These are phyloP conservation scores for Cremastinae sp. DNA, from an alignment of 2,888 invertebrate genomes.

Conservation along the genomic window DNA sequence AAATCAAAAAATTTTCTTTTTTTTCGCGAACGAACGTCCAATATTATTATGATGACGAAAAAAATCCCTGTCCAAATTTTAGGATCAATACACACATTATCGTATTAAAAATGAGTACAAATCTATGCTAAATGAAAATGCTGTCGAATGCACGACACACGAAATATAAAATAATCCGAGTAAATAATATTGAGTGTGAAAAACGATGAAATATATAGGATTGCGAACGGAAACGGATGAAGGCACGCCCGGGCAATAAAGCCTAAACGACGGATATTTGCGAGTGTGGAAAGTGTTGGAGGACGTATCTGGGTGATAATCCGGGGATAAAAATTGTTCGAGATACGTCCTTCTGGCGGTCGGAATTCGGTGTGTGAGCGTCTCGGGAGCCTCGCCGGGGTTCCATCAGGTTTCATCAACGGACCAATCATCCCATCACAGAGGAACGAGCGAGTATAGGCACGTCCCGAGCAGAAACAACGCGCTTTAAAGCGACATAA, in stretches of 20 bases:
- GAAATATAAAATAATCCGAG: no score
- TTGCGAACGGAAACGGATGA: conserved; percentile 69
- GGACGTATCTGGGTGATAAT: not conserved
- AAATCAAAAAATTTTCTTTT: no score
- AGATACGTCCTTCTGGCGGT: conserved; percentile 22
- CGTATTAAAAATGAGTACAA: no score
- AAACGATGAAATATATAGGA: not conserved
- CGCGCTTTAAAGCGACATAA: conserved; percentile 36
- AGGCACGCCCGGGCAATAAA: conserved; percentile 64
- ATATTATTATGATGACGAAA: no score
- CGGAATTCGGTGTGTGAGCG: not conserved
- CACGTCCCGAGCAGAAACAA: conserved; percentile 48
- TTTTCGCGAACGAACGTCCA: no score
- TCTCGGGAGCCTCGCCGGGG: conserved; percentile 57
- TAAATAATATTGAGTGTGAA: not conserved
- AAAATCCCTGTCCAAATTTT: no score
- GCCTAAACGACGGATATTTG: conserved; percentile 17
- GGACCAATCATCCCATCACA: conserved; percentile 79
- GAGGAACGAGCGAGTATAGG: conserved; percentile 53
- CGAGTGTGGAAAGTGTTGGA: not conserved
- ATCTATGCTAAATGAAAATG: no score
- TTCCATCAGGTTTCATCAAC: conserved; percentile 78
- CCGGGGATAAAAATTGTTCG: not conserved
- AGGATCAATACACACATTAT: no score
- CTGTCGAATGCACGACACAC: no score